Conservation (phyloP, 2,888 invertebrate species). For the Spisula solida region DNA sequence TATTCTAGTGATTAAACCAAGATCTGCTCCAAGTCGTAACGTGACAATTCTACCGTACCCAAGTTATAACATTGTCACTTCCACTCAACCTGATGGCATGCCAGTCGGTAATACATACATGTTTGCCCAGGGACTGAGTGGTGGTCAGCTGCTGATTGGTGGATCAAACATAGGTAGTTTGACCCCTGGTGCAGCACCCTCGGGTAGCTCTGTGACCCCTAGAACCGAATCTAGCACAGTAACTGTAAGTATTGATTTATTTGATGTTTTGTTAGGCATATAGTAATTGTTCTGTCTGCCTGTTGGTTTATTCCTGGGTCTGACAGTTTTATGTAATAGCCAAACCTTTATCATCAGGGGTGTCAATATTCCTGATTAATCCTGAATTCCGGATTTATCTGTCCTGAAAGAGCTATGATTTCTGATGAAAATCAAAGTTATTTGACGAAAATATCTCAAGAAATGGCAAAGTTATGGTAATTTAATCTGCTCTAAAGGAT, state of each 20-base stretch:
- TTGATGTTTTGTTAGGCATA: too few species aligned
- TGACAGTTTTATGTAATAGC: too few species aligned
- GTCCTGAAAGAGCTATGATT: too few species aligned
- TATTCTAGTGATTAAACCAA: conserved; percentile 35
- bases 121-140: conserved; percentile 62
- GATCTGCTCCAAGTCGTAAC: conserved; percentile 34
- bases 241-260: background rate
- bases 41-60: conserved; percentile 43
- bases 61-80: conserved; percentile 6
- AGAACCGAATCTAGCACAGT: conserved; percentile 22
- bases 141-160: conserved; percentile 57
- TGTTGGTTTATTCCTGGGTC: too few species aligned
- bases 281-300: too few species aligned
- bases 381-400: too few species aligned
- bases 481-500: too few species aligned
- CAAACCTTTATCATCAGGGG: too few species aligned
- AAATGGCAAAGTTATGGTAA: too few species aligned
- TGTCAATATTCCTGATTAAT: too few species aligned
- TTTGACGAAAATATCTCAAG: too few species aligned
- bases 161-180: conserved; percentile 49
- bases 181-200: background rate
- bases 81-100: conserved; percentile 22
- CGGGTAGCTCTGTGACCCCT: background rate
- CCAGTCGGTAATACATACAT: conserved; percentile 69
- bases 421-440: too few species aligned